Conservation (phyloP, 2,888 invertebrate species). For the Papilio gigon region DNA sequence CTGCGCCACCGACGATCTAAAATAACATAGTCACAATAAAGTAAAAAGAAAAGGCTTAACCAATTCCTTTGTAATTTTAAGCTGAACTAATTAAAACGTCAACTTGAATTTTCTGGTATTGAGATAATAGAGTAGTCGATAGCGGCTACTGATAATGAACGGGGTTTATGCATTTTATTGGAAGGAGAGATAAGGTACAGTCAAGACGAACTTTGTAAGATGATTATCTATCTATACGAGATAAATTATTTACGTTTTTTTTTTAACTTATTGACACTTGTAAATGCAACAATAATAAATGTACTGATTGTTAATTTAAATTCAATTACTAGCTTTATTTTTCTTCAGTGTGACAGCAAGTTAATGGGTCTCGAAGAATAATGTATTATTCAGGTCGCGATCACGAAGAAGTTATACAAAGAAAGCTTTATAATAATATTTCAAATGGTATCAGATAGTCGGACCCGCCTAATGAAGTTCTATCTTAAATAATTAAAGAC, state of each 20-base stretch:
- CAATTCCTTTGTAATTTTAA: not conserved
- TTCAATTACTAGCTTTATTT: not conserved
- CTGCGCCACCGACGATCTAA: not conserved
- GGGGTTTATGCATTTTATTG: not conserved
- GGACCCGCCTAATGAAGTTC: slow-evolving; percentile 69
- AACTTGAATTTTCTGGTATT: not conserved
- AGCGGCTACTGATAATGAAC: slow-evolving; percentile 2
- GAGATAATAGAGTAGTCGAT: slow-evolving; percentile 1
- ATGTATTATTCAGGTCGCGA: slow-evolving; percentile 44
- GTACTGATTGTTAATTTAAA: not conserved
- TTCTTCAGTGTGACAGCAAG: not conserved
- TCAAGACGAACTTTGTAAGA: not conserved
- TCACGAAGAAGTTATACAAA: slow-evolving; percentile 51
- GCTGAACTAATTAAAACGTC: not conserved
- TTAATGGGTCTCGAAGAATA: slow-evolving; percentile 45
- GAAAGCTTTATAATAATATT: slow-evolving; percentile 62
- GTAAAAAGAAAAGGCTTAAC: not conserved
- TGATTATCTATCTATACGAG: too few species aligned
- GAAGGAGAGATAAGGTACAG: not conserved
- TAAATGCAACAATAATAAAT: not conserved
- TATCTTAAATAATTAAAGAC: slow-evolving; percentile 76
- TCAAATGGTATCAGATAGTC: slow-evolving; percentile 55
- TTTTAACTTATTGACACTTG: not conserved
- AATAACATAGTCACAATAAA: not conserved
- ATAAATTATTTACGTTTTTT: too few species aligned